Evolutionary conservation across 2,888 invertebrate species (phyloP).

Genomic region (Trilocha varians): DNA sequence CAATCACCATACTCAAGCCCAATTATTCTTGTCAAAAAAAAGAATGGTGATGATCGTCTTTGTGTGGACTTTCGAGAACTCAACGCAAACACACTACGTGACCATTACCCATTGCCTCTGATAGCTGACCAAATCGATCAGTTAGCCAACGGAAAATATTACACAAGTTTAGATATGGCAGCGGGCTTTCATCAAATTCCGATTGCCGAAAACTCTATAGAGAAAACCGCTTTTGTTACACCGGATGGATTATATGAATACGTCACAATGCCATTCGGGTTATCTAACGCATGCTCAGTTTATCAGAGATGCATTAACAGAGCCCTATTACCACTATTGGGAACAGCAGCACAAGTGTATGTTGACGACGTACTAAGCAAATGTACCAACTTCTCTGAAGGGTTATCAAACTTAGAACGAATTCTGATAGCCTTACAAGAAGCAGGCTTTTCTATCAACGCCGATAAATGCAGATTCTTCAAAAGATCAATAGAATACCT

Average conservation of each 20-base stretch:
- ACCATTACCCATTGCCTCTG: conserved; percentile 11
- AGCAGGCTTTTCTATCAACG: conserved; percentile 23
- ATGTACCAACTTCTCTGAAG: conserved; percentile 11
- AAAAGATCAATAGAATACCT: conserved; percentile 19
- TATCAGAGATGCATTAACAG: conserved; percentile 8
- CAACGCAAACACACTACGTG: conserved; percentile 9
- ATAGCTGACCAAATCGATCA: conserved; percentile 11
- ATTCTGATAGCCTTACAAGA: conserved; percentile 15
- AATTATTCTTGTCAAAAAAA: conserved; percentile 19
- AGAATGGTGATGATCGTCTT: conserved; percentile 16
- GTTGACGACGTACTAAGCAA: conserved; percentile 23
- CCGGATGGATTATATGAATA: conserved; percentile 25
- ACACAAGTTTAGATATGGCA: conserved; percentile 9
- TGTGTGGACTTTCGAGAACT: conserved; percentile 12
- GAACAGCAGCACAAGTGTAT: conserved; percentile 17
- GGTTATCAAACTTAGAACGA: conserved; percentile 13
- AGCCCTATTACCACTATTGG: conserved; percentile 2
- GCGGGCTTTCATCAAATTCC: conserved; percentile 16
- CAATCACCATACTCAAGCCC: conserved; percentile 25
- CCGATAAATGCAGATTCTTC: conserved; percentile 17
- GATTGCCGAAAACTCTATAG: conserved; percentile 12
- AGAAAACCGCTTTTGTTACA: conserved; percentile 24
- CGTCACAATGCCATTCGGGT: conserved; percentile 22
- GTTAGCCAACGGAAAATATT: conserved; percentile 5
- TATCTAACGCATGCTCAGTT: conserved; percentile 19